These are phyloP conservation scores for Tribolium freemani DNA, from an alignment of 2,888 invertebrate genomes.

Conservation along the genomic window DNA sequence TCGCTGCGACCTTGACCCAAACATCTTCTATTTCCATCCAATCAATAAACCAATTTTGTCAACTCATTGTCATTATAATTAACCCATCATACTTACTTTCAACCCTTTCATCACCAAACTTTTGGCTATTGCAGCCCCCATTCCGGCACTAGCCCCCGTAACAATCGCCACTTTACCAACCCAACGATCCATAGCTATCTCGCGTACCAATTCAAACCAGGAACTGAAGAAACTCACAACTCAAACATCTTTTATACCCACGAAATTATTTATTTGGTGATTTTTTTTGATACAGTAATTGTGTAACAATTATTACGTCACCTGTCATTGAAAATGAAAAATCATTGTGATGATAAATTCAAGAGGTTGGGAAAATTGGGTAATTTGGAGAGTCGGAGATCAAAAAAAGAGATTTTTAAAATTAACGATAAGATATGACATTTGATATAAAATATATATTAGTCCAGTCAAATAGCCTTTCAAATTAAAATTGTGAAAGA, in stretches of 20 bases:
- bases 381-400: background rate
- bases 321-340: background rate
- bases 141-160: constrained; percentile 75
- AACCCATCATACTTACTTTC: constrained; percentile 61
- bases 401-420: background rate
- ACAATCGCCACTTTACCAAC: constrained; percentile 73
- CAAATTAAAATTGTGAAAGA: no score
- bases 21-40: background rate
- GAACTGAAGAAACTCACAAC: background rate
- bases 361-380: background rate
- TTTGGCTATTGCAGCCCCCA: constrained; percentile 69
- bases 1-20: background rate
- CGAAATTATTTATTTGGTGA: background rate
- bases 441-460: no score
- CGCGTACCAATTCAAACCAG: background rate
- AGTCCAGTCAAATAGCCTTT: no score
- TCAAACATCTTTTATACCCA: background rate
- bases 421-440: no score
- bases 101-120: constrained; percentile 69
- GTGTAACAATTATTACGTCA: background rate
- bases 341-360: background rate
- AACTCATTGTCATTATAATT: background rate
- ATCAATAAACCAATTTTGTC: background rate
- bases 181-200: constrained; percentile 74
- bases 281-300: background rate